Conservation (phyloP, 2,888 invertebrate genomes). For the Leucoptera coffeella region DNA sequence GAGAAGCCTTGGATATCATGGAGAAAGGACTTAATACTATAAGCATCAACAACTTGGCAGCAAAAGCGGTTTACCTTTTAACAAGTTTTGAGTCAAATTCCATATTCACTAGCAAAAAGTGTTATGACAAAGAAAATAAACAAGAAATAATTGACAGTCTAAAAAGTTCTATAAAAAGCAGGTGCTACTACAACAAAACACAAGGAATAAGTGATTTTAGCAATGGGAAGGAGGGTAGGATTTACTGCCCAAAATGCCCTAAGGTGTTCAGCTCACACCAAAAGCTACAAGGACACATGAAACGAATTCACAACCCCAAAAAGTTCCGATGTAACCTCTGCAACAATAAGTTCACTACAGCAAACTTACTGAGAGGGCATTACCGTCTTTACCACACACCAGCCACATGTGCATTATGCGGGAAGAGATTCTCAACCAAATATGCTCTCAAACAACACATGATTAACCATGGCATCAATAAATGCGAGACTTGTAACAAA, state of each 20-base stretch:
- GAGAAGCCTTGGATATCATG: constrained; percentile 12
- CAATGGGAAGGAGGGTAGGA: constrained; percentile 13
- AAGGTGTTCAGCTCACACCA: constrained; percentile 16
- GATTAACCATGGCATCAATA: constrained; percentile 18
- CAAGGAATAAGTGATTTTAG: constrained; percentile 16
- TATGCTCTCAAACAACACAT: constrained; percentile 18
- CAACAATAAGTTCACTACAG: constrained; percentile 14
- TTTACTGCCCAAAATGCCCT: constrained; percentile 19
- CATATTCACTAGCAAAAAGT: constrained; percentile 18
- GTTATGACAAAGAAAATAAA: constrained; percentile 11
- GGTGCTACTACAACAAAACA: constrained; percentile 12
- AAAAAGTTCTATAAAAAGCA: constrained; percentile 15
- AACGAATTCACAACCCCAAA: constrained; percentile 5
- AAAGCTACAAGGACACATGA: constrained; percentile 1
- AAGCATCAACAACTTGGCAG: constrained; percentile 11
- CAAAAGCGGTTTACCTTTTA: constrained; percentile 16
- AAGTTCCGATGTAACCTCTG: constrained; percentile 3
- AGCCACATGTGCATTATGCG: constrained; percentile 23
- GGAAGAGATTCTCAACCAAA: constrained; percentile 21
- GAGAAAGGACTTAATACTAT: constrained; percentile 13
- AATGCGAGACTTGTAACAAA: constrained; percentile 20
- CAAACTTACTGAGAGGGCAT: constrained; percentile 19
- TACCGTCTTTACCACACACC: constrained; percentile 17
- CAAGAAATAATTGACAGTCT: constrained; percentile 16
- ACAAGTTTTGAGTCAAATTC: constrained; percentile 15